Evolutionary conservation across 1,140 invertebrate genomes (phyloP), one percentile per base, ranked within the genome.

Genomic region (Oncopeltus fasciatus): DNA sequence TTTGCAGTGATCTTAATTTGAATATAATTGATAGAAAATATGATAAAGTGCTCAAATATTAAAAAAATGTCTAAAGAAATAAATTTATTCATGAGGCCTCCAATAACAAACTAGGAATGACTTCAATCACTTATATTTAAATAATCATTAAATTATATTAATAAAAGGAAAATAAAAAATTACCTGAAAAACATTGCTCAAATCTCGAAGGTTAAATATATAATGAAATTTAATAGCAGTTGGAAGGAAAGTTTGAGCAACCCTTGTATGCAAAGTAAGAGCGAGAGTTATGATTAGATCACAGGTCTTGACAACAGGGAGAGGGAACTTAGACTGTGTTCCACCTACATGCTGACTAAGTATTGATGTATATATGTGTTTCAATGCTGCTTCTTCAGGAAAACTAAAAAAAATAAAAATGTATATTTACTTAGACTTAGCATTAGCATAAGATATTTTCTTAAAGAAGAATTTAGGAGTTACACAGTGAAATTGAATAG

Each of bases 211-310:
- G 74, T 95, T 97, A 73, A 95, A 96, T 53, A 89, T 80, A 69
- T 97, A 97, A 74, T 96, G 93, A 73, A 96, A 97, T 73, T 95
- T 96, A 33, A 91, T 78, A 9, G 92, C 92, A 0, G 93, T 96
- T 3, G 92, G 92, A 51, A 95, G 74, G 74, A 95, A 95, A 0
- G 79, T 82, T 1, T 80, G 68, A 0, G 81, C 71, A 0, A 95
- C 78, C 73, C 85, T 89, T n/a, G 77, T 74, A 70, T 96, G 93
- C 1, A 95, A 74, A 3, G 75, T 72, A 2, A 95, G 73, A 0
- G 91, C 88, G 2, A 84, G 79, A 18, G 80, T 73, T 0, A 95
- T 81, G 14, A 96, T 65, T 5, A 73, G 70, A 21, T 80, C 75
- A 1, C 76, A 70, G 29, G 83, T 75, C 66, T 81, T 82, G 61